Evolutionary conservation across 2,797 vertebrate species (phyloP).

Genomic region (Brachymystax lenok): DNA sequence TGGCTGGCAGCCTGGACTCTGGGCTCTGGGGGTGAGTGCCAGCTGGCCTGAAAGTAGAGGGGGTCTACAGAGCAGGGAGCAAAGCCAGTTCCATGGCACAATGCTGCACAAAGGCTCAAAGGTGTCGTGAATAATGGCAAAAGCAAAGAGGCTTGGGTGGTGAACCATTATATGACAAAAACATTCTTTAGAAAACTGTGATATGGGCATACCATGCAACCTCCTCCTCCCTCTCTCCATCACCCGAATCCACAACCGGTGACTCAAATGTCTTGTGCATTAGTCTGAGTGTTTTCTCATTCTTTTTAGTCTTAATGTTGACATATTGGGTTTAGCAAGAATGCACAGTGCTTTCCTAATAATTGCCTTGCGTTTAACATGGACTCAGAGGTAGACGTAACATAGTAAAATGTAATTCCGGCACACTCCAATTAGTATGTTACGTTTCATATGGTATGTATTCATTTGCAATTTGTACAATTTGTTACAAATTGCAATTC

Average conservation of each 20-base stretch:
- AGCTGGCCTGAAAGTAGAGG: slow-evolving; percentile 78
- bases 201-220: slow-evolving; percentile 59
- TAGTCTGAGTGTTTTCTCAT: slow-evolving; percentile 74
- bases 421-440: too few relatives aligned
- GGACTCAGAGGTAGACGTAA: not conserved
- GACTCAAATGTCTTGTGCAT: slow-evolving; percentile 78
- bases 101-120: slow-evolving; percentile 79
- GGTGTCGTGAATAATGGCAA: slow-evolving; percentile 76
- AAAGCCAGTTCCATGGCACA: slow-evolving; percentile 75
- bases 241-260: slow-evolving; percentile 39
- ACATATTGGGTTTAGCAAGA: slow-evolving; percentile 69
- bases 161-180: slow-evolving; percentile 73
- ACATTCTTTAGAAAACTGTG: slow-evolving; percentile 70
- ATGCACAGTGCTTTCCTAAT: slow-evolving; percentile 69
- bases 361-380: slow-evolving; percentile 54
- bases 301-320: slow-evolving; percentile 63
- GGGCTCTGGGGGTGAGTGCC: slow-evolving; percentile 65
- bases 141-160: slow-evolving; percentile 69
- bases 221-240: slow-evolving; percentile 6
- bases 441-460: too few relatives aligned
- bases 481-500: too few relatives aligned
- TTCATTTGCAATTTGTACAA: too few relatives aligned
- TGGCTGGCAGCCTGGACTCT: slow-evolving; percentile 70
- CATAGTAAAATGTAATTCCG: too few relatives aligned
- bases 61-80: slow-evolving; percentile 73